Percentiles rank a stretch among this genome's conserved stretches.
Conservation (phyloP, 2,113 vertebrate species). For the Sinocyclocheilus rhinocerous region DNA sequence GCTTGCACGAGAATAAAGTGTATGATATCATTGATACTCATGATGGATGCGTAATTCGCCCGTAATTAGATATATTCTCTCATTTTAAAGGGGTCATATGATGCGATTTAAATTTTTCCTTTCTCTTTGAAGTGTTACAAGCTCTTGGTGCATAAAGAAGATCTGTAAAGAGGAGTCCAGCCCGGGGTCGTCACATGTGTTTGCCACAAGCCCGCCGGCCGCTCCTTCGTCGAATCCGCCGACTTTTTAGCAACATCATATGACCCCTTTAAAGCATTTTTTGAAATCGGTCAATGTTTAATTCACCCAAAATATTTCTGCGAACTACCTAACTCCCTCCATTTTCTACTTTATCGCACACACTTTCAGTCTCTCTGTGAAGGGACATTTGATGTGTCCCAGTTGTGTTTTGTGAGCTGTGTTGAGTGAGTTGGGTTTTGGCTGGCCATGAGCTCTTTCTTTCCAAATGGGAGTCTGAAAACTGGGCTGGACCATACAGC, state of each 20-base stretch:
- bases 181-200: no score
- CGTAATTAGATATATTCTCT: not conserved
- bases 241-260: no score
- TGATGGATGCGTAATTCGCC: no score
- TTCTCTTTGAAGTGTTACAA: no score
- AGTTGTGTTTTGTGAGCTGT: slow-evolving; percentile 4
- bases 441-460: slow-evolving; percentile 28
- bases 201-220: no score
- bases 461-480: slow-evolving; percentile 41
- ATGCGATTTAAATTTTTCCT: no score
- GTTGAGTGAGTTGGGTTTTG: slow-evolving; percentile 29
- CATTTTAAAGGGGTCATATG: not conserved
- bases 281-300: not conserved
- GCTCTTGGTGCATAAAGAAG: no score
- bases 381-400: slow-evolving; percentile 37
- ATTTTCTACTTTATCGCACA: not conserved
- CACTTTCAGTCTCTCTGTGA: not conserved
- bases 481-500: slow-evolving; percentile 30
- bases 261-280: not conserved
- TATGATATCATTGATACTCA: not conserved
- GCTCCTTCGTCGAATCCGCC: no score
- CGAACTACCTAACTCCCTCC: not conserved
- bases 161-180: no score
- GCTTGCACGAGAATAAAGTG: not conserved
- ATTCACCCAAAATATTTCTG: not conserved